A percentile compares a stretch with the other conserved stretches of the same genome.
phyloP scores from a whole-genome alignment of 2,113 vertebrate species.

The Azemiops feae region DNA sequence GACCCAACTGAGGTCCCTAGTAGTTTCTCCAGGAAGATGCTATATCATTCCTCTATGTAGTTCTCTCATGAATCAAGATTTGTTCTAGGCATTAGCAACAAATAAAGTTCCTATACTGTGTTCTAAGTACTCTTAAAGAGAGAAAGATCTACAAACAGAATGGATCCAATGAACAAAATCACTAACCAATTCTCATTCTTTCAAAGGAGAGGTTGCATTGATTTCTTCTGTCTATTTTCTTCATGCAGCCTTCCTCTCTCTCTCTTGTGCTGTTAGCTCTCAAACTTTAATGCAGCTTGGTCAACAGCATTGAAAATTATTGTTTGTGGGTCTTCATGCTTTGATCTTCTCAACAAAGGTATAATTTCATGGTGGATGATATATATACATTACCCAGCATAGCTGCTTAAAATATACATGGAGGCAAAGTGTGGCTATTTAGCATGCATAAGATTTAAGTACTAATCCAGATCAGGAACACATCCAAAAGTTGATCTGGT shows the following conservation, averaged over 20 bases:
- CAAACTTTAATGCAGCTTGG: background rate
- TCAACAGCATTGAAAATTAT: constrained; percentile 8
- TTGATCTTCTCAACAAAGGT: constrained; percentile 20
- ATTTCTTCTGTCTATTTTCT: background rate
- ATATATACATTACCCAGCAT: constrained; percentile 23
- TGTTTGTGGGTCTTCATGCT: background rate
- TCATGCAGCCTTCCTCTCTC: background rate
- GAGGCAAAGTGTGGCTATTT: background rate
- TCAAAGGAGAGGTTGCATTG: background rate
- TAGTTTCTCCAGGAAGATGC: background rate
- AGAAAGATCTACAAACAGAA: background rate
- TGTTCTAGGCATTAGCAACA: background rate
- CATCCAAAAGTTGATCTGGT: constrained; percentile 5
- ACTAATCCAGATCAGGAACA: background rate
- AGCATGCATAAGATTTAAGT: background rate
- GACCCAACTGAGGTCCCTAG: background rate
- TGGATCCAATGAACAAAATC: background rate
- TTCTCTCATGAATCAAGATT: background rate
- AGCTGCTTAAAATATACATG: constrained; percentile 19
- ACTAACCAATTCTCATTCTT: background rate
- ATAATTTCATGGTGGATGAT: constrained; percentile 12
- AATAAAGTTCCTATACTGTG: background rate
- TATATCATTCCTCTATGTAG: background rate
- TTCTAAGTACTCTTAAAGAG: background rate
- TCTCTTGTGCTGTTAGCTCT: background rate